Evolutionary conservation across 2,888 invertebrate species (phyloP), one percentile per base, ranked within the genome.

Genomic region (Neria commutata): DNA sequence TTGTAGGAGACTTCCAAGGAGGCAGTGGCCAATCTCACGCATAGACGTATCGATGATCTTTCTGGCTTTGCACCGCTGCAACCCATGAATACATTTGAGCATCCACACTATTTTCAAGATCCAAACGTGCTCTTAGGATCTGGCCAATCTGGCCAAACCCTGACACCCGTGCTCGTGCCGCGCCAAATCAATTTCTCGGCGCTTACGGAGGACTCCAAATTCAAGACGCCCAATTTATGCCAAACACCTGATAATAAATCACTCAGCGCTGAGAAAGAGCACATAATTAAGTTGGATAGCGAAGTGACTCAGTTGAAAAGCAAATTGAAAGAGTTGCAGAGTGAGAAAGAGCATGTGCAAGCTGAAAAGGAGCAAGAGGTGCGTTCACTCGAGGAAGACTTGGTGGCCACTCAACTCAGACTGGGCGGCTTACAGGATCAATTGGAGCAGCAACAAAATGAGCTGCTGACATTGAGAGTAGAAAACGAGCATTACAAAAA

Each of bases 171-270:
- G 0, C 61, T 80, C 10, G 72, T 78, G 61, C 82, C 82, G 16
- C 69, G 82, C 1, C 79, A 81, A 21, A 81, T 82, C 0, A 77
- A 82, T 59, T 86, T 85, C 66, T 83, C 84, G 14, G 83, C 84
- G 29, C 64, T 80, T 24, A 81, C 78, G 11, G 77, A 85, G 33
- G 81, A 83, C 29, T 80, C 81, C 1, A 77, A 77, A 56, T n/a
- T 75, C 0, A 79, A 80, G 46, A 55, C 72, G 1, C 69, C 74
- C 10, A 66, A 64, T 17, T 23, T 67, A 3, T 55, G 67, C 54
- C 66, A 66, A 33, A 72, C 70, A 1, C 67, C 75, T 0, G 67
- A 84, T 19, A 56, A 59, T 17, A 84, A 56, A 50, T 60, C 46
- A n/a, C n/a, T n/a, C 58, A 60, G 50, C 29, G 57, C 56, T 23